These are phyloP conservation scores for Cecropterus lyciades DNA, from an alignment of 1,140 invertebrate species.

Conservation along the genomic window DNA sequence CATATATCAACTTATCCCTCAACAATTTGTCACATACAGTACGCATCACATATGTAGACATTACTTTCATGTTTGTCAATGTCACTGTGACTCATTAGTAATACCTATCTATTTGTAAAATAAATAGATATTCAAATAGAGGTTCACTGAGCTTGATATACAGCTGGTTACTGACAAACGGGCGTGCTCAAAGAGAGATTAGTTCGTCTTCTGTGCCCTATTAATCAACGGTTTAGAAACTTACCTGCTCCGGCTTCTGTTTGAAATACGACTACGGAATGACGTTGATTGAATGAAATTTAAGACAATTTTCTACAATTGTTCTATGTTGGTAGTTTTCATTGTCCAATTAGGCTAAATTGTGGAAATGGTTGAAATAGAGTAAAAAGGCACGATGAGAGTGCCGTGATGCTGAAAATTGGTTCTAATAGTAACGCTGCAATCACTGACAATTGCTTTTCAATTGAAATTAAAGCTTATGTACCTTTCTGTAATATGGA, in stretches of 20 bases:
- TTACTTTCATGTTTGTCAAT: not conserved
- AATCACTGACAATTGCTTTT: constrained; percentile 9
- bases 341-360: constrained; percentile 5
- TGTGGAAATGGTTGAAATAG: not conserved
- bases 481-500: too few species aligned
- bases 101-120: constrained; percentile 8
- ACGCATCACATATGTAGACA: too few species aligned
- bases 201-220: constrained; percentile 39
- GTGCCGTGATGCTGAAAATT: constrained; percentile 12
- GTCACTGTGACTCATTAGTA: not conserved
- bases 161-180: constrained; percentile 32
- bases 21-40: too few species aligned
- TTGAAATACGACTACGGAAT: constrained; percentile 23
- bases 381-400: constrained; percentile 4
- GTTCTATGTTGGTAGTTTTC: not conserved
- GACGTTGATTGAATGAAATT: constrained; percentile 29
- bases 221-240: constrained; percentile 48
- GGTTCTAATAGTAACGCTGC: constrained; percentile 7
- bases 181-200: constrained; percentile 25
- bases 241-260: constrained; percentile 36
- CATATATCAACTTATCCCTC: too few species aligned
- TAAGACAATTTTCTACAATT: constrained; percentile 2
- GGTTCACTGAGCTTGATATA: constrained; percentile 34
- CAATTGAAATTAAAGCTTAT: constrained; percentile 16
- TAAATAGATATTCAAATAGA: constrained; percentile 23